Evolutionary conservation across 1,140 invertebrate species (phyloP).

Genomic region (Gonatopus flavifemur): DNA sequence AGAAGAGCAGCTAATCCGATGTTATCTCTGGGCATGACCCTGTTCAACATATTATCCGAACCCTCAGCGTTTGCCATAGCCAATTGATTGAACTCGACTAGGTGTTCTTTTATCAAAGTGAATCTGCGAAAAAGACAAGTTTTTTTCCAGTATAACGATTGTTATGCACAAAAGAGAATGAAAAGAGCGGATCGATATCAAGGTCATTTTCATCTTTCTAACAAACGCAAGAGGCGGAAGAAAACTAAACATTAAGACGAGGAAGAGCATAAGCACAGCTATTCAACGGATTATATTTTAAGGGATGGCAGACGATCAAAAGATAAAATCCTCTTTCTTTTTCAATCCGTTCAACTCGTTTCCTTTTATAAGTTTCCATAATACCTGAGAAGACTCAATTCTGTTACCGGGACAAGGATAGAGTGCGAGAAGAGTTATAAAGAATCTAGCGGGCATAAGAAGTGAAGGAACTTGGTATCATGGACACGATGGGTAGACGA

Average conservation of each 20-base stretch:
- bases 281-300: too few species aligned
- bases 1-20: constrained; percentile 94
- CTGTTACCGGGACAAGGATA: constrained; percentile 5
- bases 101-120: constrained; percentile 89
- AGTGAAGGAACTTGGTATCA: constrained; percentile 1
- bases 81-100: constrained; percentile 97
- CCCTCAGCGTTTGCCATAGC: constrained; percentile 98
- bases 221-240: neutral
- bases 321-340: constrained; percentile 1
- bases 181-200: neutral
- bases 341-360: constrained; percentile 14
- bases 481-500: constrained; percentile 9
- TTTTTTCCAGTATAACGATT: too few species aligned
- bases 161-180: too few species aligned
- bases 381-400: constrained; percentile 13
- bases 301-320: neutral
- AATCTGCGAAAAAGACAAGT: constrained; percentile 79
- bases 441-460: too few species aligned
- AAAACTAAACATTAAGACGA: too few species aligned
- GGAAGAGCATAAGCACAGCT: too few species aligned
- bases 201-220: neutral
- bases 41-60: constrained; percentile 97
- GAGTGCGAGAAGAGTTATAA: too few species aligned
- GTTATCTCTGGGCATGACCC: constrained; percentile 99
- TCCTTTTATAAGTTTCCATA: neutral